phyloP scores from a whole-genome alignment of 2,113 vertebrate species.

The Toxotes chatareus region DNA sequence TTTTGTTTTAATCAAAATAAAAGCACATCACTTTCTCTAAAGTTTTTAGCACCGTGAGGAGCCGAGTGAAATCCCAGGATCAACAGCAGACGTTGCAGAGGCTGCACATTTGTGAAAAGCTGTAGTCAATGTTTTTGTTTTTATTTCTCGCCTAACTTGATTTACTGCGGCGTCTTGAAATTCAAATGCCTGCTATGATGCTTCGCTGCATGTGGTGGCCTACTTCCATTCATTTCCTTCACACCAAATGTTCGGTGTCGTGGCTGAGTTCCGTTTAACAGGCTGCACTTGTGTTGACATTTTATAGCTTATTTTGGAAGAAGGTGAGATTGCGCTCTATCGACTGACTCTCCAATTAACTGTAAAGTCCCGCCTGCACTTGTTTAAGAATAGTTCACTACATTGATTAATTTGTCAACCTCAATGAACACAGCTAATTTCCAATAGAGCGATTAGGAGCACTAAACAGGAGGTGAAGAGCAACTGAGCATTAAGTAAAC shows the following conservation, averaged over 20 bases:
- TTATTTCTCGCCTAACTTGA: constrained; percentile 59
- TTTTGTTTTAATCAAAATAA: constrained; percentile 47
- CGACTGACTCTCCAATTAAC: constrained; percentile 48
- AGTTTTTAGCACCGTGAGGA: constrained; percentile 18
- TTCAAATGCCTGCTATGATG: constrained; percentile 64
- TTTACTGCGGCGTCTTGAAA: constrained; percentile 59
- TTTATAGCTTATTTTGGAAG: constrained; percentile 35
- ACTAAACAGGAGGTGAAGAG: constrained; percentile 19
- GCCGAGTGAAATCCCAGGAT: constrained; percentile 41
- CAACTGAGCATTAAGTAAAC: constrained; percentile 29
- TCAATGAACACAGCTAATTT: constrained; percentile 49
- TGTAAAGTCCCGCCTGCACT: constrained; percentile 14
- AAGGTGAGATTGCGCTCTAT: constrained; percentile 39
- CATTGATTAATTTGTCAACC: constrained; percentile 63
- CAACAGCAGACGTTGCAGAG: constrained; percentile 37
- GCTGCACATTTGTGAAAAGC: constrained; percentile 55
- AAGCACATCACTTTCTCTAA: constrained; percentile 30
- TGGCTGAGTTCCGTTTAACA: constrained; percentile 26
- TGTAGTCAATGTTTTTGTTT: constrained; percentile 58
- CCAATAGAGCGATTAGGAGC: constrained; percentile 25
- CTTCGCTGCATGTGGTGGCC: constrained; percentile 62
- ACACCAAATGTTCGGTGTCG: constrained; percentile 34
- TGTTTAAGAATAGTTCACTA: constrained; percentile 46
- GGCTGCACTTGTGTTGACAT: constrained; percentile 35
- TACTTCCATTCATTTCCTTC: constrained; percentile 68